Evolutionary conservation across 2,888 invertebrate genomes (phyloP), one percentile per base, ranked within the genome.

Genomic region (Campoplex capitator): DNA sequence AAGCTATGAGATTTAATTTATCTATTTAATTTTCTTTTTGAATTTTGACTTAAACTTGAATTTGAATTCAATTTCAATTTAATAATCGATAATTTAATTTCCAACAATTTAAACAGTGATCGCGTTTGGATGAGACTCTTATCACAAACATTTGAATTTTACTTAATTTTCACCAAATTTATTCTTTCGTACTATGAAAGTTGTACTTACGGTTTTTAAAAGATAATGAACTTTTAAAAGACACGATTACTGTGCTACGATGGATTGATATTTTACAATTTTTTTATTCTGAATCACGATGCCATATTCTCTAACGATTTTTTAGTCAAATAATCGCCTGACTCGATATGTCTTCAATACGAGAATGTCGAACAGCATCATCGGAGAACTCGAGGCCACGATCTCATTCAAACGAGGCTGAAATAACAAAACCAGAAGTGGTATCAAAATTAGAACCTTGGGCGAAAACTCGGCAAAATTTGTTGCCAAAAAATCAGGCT

Each of bases 291-390:
- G 11, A 2, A 2, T 58, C 54, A 2, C 4, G 51, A 18, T 51
- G 6, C 18, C 0, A 6, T 7, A 51, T n/a, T 51, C 6, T 51
- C 3, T 51, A 51, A 51, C 7, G 18, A 28, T 54, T 54, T 18
- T 45, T 23, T 16, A 45, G 56, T 28, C n/a, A 23, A 51, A 51
- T 67, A 1, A 62, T 16, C 16, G 42, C 28, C 6, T 23, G 38
- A 18, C 11, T 62, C 35, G 32, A n/a, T 13, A 87, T 87, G 87
- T 45, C 84, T 18, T 87, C 62, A 0, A 23, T 54, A 16, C 74
- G 62, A 13, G 54, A 75, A 38, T 75, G 16, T 16, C 65, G 3
- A 23, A 3, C 16, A 9, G 76, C 28, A 70, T 71, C 28, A 65
- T 70, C 54, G 13, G 28, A 13, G 16, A 65, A 75, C 35, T 62